Base-by-base conservation (phyloP, 2,113 vertebrate species). In the Hystrix brachyura region DNA sequence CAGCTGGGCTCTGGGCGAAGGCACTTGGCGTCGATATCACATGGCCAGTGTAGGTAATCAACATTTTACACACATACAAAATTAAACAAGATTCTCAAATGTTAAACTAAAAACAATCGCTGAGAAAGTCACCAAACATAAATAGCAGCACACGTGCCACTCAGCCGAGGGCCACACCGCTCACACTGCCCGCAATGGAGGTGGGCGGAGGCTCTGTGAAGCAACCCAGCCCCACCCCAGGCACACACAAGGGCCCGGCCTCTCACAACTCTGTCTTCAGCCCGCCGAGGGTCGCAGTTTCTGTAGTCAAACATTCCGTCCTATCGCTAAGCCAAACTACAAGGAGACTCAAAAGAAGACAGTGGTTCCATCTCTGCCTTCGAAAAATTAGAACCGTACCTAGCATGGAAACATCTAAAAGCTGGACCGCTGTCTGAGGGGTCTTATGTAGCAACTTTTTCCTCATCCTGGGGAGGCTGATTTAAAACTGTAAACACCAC, bases 31-130 rank as follows among this genome's bases (percentile, higher is more conserved):
- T 14, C 46, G 8, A 1, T 19, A 79, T 38, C 46, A 17, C 0
- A 15, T 0, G 19, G 87, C 83, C 55, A 67, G 60, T 17, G 2
- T 12, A 67, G 64, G 53, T 7, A 48, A n/a, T 25, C 48, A 46
- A 59, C 87, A 64, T 74, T 64, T 60, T 43, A 60, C 71, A 84
- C 64, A 59, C 91, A 32, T 21, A 72, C n/a, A 34, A 48, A 93
- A 51, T 48, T 60, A 93, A 83, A 60, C 55, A 6, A 87, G 80
- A 83, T 18, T 87, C 94, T 74, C 67, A 60, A 93, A 90, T 34
- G 87, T 71, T 23, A 84, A 83, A 87, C 94, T 92, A 57, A 69
- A 94, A 94, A 62, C 89, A 38, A 71, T 29, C 96, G 3, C 91
- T 12, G 88, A 84, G 89, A 90, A 95, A 95, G 64, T 71, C 94